Conservation (phyloP, 2,888 invertebrate genomes). For the Trachelus tabidus region DNA sequence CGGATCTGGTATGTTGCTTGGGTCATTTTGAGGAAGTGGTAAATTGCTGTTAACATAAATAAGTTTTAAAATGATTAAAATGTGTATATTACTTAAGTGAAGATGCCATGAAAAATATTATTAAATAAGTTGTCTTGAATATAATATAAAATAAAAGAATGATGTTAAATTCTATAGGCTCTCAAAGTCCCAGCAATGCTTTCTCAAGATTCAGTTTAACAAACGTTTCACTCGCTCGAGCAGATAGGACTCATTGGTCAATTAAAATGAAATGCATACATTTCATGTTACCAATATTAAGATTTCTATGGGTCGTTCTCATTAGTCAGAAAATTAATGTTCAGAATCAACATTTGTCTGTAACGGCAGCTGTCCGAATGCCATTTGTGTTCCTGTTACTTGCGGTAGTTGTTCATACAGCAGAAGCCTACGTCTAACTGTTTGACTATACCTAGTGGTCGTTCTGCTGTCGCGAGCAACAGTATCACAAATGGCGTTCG, state of each 20-base stretch:
- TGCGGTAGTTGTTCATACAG: too few species aligned
- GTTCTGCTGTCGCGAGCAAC: too few species aligned
- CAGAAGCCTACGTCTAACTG: too few species aligned
- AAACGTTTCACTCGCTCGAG: neutral
- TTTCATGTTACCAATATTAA: neutral
- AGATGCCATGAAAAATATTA: constrained; percentile 16
- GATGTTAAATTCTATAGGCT: too few species aligned
- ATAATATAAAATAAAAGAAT: neutral
- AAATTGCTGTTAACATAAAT: constrained; percentile 73
- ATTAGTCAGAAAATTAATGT: too few species aligned
- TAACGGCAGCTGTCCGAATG: too few species aligned
- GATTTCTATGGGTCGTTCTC: neutral
- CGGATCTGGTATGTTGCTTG: constrained; percentile 86
- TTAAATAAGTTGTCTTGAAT: neutral
- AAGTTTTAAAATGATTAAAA: constrained; percentile 1
- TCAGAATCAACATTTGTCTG: too few species aligned
- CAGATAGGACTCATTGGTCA: neutral
- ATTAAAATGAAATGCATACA: neutral
- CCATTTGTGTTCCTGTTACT: too few species aligned
- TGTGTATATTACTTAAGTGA: constrained; percentile 6
- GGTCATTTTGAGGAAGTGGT: constrained; percentile 77
- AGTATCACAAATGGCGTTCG: too few species aligned
- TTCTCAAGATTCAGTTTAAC: neutral
- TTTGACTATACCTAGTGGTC: too few species aligned
- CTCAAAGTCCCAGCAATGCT: neutral